Percentiles rank a stretch among this genome's conserved stretches.
These are phyloP conservation scores for Drosophila santomea DNA, from an alignment of 1,140 invertebrate genomes.

Conservation along the genomic window DNA sequence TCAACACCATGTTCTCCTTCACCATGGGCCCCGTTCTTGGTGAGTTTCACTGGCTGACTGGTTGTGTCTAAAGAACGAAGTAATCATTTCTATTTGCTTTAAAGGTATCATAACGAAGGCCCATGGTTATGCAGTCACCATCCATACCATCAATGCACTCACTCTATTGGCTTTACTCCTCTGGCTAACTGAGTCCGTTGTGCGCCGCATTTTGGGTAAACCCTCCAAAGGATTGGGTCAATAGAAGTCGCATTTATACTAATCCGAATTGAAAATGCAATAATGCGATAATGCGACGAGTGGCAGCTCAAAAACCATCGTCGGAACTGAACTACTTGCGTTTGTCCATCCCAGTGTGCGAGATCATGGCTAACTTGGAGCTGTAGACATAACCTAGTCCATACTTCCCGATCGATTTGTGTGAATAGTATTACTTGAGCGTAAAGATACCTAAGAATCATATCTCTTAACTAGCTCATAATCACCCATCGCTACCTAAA, in stretches of 20 bases:
- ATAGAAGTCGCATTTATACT: slow-evolving; percentile 8
- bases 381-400: slow-evolving; percentile 12
- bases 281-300: not conserved
- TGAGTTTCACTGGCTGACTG: slow-evolving; percentile 58
- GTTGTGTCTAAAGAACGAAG: not conserved
- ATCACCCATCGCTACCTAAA: slow-evolving; percentile 2
- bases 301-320: too few relatives aligned
- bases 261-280: not conserved
- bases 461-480: slow-evolving; percentile 22
- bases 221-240: slow-evolving; percentile 51
- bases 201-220: slow-evolving; percentile 51
- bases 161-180: slow-evolving; percentile 61
- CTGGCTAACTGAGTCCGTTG: slow-evolving; percentile 60
- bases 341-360: slow-evolving; percentile 9
- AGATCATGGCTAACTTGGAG: not conserved
- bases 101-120: slow-evolving; percentile 63
- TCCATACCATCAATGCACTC: slow-evolving; percentile 66
- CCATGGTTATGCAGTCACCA: slow-evolving; percentile 65
- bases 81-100: not conserved
- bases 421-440: slow-evolving; percentile 40
- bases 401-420: not conserved
- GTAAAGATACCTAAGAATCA: slow-evolving; percentile 37
- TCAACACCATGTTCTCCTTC: slow-evolving; percentile 87
- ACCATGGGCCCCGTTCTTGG: slow-evolving; percentile 88
- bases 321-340: slow-evolving; percentile 29